Conservation (phyloP, 2,113 vertebrate genomes). For the Ceuthmochares aereus region DNA sequence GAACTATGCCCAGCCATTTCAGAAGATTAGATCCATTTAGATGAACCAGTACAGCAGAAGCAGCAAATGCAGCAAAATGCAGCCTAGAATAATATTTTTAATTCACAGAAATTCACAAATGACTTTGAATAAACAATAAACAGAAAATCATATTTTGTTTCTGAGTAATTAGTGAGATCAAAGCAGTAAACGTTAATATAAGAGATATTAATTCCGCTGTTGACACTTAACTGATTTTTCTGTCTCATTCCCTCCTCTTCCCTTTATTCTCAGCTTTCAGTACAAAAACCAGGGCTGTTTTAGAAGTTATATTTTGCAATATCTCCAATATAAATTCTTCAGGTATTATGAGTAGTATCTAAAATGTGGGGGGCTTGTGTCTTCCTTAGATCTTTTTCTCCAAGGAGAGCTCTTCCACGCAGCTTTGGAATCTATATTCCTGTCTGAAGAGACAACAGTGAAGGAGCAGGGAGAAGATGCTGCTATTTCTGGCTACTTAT, state of each 20-base stretch:
- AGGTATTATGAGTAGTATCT: neutral
- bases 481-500: slow-evolving; percentile 79
- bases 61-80: neutral
- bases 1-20: neutral
- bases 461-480: slow-evolving; percentile 24
- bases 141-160: neutral
- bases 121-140: neutral
- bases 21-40: neutral
- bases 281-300: neutral
- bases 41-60: neutral
- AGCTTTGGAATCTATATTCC: slow-evolving; percentile 82
- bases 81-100: neutral
- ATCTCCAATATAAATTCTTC: neutral
- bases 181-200: neutral
- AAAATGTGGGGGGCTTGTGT: neutral
- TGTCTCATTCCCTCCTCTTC: neutral
- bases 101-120: neutral
- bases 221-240: neutral
- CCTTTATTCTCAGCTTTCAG: neutral
- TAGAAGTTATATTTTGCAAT: neutral
- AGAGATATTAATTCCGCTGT: neutral
- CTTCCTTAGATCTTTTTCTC: slow-evolving; percentile 84
- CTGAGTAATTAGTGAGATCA: neutral
- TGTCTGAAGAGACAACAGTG: slow-evolving; percentile 5
- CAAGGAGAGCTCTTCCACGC: slow-evolving; percentile 89